These are phyloP conservation scores for Pygathrix nemaeus DNA, from an alignment of 2,113 vertebrate genomes.

Conservation along the genomic window DNA sequence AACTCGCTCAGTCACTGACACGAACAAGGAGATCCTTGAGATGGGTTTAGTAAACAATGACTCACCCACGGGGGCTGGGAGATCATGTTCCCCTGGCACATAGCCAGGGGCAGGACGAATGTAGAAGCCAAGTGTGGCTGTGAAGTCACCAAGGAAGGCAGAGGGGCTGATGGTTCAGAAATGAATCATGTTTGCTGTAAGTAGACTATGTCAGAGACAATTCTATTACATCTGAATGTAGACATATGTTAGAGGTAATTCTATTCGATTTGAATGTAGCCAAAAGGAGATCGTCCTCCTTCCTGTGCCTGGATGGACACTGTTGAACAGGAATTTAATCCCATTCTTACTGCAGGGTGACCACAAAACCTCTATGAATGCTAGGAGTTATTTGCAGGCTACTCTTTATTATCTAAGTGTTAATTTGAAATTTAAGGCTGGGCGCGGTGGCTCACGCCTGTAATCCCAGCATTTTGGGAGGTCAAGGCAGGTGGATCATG, in stretches of 20 bases:
- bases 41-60: neutral
- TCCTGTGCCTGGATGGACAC: too few relatives aligned
- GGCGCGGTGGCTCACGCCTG: too few relatives aligned
- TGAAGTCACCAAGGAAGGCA: too few relatives aligned
- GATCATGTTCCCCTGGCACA: fast-evolving
- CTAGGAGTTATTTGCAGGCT: neutral
- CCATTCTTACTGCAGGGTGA: neutral
- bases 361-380: too few relatives aligned
- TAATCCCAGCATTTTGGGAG: too few relatives aligned
- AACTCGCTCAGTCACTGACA: too few relatives aligned
- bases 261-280: neutral
- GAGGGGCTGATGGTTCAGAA: neutral
- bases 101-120: neutral
- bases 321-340: neutral
- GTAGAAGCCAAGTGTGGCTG: neutral
- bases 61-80: too few relatives aligned
- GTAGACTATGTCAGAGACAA: fast-evolving
- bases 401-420: neutral
- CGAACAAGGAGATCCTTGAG: neutral
- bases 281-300: neutral
- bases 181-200: neutral
- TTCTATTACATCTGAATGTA: neutral
- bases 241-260: neutral
- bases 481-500: too few relatives aligned
- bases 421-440: neutral